Conservation (phyloP, 2,113 vertebrate genomes). For the Chlorodrepanis virens region DNA sequence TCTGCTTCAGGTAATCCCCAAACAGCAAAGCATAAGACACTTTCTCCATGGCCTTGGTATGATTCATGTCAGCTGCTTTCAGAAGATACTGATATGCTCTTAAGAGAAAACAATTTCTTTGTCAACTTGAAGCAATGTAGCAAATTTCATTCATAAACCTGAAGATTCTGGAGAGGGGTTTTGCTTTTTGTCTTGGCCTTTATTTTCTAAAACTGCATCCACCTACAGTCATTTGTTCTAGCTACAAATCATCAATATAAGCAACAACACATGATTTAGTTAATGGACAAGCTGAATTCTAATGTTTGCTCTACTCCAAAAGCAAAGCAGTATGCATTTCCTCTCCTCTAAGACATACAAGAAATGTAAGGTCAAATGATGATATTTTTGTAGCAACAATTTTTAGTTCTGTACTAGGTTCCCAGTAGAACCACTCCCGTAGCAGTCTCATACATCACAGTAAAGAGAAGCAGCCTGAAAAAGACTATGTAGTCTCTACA, state of each 20-base stretch:
- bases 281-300: neutral
- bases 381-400: neutral
- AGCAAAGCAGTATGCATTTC: neutral
- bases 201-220: neutral
- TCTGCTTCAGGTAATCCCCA: conserved; percentile 91
- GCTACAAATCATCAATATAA: neutral
- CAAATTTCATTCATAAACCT: neutral
- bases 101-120: conserved; percentile 50
- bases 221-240: neutral
- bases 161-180: neutral
- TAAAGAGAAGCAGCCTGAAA: neutral
- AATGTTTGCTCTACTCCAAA: neutral
- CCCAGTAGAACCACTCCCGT: neutral
- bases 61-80: conserved; percentile 88
- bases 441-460: accelerated
- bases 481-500: neutral
- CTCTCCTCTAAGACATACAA: neutral
- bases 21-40: conserved; percentile 93
- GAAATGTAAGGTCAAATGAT: neutral
- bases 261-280: neutral
- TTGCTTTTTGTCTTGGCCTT: neutral
- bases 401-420: neutral
- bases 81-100: conserved; percentile 90
- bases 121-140: neutral
- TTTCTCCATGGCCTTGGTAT: conserved; percentile 92